phyloP scores from a whole-genome alignment of 2,113 vertebrate genomes.

The Puma concolor region DNA sequence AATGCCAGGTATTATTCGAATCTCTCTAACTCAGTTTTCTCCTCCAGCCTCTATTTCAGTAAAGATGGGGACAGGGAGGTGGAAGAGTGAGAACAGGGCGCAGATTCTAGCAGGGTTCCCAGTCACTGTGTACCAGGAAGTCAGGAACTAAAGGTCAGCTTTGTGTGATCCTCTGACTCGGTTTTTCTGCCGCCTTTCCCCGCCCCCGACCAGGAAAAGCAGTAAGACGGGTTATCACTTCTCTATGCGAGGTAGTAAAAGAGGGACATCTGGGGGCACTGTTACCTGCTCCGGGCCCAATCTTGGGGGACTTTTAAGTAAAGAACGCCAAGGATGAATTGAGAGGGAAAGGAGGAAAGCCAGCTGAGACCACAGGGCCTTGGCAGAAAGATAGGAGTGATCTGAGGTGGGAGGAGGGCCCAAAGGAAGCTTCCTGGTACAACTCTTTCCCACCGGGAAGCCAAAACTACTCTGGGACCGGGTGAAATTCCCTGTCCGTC shows the following conservation, averaged over 20 bases:
- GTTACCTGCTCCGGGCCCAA: background rate
- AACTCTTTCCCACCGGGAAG: background rate
- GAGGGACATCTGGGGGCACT: background rate
- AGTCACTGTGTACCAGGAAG: background rate
- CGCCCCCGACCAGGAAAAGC: background rate
- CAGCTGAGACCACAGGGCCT: background rate
- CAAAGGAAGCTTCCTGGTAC: background rate
- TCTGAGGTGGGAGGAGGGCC: background rate
- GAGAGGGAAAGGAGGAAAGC: background rate
- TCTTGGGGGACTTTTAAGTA: background rate
- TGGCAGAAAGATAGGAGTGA: background rate
- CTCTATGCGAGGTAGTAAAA: background rate
- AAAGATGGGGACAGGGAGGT: background rate
- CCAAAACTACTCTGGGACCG: background rate
- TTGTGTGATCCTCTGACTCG: background rate
- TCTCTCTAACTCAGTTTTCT: background rate
- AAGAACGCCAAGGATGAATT: background rate
- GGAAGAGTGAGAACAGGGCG: background rate
- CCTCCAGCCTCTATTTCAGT: background rate
- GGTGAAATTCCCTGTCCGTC: background rate
- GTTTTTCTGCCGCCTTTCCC: background rate
- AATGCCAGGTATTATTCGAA: background rate
- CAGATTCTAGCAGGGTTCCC: background rate
- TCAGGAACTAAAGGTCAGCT: background rate
- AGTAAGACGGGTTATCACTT: background rate